Conservation (phyloP, 2,888 invertebrate species). For the Coronaproctus castanopsis region DNA sequence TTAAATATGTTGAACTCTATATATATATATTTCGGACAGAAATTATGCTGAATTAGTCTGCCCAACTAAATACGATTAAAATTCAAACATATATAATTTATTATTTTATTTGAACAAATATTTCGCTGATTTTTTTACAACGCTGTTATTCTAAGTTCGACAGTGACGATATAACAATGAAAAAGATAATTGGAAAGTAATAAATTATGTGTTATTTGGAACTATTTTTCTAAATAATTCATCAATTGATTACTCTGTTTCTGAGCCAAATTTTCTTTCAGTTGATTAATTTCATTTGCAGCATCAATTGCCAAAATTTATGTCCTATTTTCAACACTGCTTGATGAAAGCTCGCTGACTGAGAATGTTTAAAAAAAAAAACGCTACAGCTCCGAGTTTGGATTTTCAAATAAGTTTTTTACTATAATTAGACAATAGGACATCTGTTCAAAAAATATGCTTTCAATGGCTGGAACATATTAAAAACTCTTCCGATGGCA, state of each 20-base stretch:
- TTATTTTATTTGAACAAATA: too few species aligned
- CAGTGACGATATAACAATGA: too few species aligned
- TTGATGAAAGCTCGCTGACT: not conserved
- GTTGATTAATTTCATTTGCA: not conserved
- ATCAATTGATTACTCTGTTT: not conserved
- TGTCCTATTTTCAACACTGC: not conserved
- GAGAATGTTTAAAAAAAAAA: not conserved
- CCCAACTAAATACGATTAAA: too few species aligned
- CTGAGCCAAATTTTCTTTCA: not conserved
- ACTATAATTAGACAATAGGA: not conserved
- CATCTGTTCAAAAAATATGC: not conserved
- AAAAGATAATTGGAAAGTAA: too few species aligned
- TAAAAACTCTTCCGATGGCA: not conserved
- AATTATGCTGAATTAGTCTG: too few species aligned
- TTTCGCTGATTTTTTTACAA: too few species aligned
- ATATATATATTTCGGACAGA: too few species aligned
- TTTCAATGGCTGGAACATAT: not conserved
- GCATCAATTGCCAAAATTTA: not conserved
- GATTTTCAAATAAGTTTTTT: not conserved
- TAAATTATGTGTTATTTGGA: conserved; percentile 26
- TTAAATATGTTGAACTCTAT: too few species aligned
- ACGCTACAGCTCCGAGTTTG: not conserved
- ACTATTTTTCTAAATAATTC: not conserved
- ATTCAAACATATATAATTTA: too few species aligned
- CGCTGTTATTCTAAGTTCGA: too few species aligned